A percentile compares a stretch with the other conserved stretches of the same genome.
phyloP scores from a whole-genome alignment of 2,113 vertebrate genomes.

The Lagopus leucura region DNA sequence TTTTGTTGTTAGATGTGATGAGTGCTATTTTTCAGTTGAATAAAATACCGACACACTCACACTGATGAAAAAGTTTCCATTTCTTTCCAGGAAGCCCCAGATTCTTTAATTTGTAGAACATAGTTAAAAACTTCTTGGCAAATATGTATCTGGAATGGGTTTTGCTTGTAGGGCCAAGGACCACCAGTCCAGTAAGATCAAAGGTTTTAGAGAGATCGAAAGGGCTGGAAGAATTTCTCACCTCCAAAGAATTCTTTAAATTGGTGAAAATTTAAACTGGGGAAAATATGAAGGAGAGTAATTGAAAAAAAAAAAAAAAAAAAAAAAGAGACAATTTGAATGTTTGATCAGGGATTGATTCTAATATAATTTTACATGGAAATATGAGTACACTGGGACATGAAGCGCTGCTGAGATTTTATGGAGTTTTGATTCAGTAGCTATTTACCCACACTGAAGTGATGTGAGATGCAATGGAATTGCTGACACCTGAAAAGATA shows the following conservation, averaged over 20 bases:
- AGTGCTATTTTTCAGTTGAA: constrained; percentile 55
- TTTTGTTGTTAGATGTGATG: constrained; percentile 21
- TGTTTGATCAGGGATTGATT: background rate
- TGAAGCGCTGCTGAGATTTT: background rate
- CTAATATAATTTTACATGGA: background rate
- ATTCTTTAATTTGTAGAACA: background rate
- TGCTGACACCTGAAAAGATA: background rate
- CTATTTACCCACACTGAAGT: background rate
- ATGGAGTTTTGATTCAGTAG: background rate
- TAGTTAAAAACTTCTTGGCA: background rate
- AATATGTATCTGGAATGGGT: background rate
- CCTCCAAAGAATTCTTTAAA: background rate
- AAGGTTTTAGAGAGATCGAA: background rate
- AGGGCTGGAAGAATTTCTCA: background rate
- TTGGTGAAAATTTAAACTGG: no score
- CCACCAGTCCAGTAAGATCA: background rate
- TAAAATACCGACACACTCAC: constrained; percentile 16
- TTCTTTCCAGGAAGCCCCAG: background rate
- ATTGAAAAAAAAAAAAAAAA: background rate
- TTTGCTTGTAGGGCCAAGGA: background rate
- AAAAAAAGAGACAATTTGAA: background rate
- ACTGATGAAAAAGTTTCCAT: background rate
- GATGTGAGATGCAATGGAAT: background rate
- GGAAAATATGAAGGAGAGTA: fast-evolving
- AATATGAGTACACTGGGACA: background rate